Base-by-base conservation (phyloP, 1,140 invertebrate genomes). In the Drosophila nigromelanica region DNA sequence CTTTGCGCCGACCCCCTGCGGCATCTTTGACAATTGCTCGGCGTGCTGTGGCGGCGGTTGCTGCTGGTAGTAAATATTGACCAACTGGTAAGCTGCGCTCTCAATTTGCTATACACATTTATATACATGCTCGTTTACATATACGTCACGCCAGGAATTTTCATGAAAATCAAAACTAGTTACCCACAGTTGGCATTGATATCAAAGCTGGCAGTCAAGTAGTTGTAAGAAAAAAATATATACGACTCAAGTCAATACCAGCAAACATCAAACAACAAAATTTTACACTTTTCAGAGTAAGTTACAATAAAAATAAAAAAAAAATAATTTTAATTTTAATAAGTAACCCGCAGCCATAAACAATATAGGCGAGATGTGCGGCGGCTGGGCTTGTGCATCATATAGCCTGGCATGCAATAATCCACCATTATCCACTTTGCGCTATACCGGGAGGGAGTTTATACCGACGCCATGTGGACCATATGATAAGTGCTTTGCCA, bases 341-440 rank as follows among this genome's bases (percentile, higher is more conserved):
- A 30, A 4, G 3, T 35, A 5, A 1, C 8, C 4, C n/a, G 2
- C 43, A 69, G 40, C 15, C 14, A 12, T 11, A 6, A 33, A 6
- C 21, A 14, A 18, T 30, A 35, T 24, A 15, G n/a, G 7, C 42
- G 8, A 58, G 33, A 87, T 87, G 78, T 87, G 82, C 55, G 82
- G 78, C 8, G 83, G 82, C 51, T 89, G 83, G 79, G 78, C 82
- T 3, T 87, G 82, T 51, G 78, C 75, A 43, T 87, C 78, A 0
- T 87, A 73, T 12, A 45, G 68, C 12, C 10, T 87, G 40, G 82
- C 82, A 1, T 78, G 71, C 48, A 73, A 73, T 27, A 87, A 87
- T 68, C 78, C 75, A 4, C 75, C 71, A 0, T 39, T 87, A 7
- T 87, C 82, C 35, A 87, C 82, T 1, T 0, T 89, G 18, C 64